Conservation (phyloP, 1,140 invertebrate genomes). For the Drosophila nannoptera region DNA sequence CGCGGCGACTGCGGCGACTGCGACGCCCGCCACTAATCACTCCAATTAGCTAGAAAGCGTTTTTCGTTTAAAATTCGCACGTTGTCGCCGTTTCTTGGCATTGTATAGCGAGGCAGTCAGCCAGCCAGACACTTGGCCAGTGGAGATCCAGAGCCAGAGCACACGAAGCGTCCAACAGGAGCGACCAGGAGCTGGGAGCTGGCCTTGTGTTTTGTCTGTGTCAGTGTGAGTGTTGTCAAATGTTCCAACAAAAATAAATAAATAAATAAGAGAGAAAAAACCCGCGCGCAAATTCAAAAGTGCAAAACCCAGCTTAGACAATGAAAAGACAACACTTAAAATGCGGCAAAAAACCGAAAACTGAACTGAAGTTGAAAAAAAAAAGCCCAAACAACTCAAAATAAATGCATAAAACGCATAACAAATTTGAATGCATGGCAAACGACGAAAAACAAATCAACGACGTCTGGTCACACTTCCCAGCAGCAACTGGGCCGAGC, state of each 20-base stretch:
- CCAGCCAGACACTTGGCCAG: constrained; percentile 51
- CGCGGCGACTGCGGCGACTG: constrained; percentile 26
- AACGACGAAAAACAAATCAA: constrained; percentile 13
- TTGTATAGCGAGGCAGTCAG: constrained; percentile 64
- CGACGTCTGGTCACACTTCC: constrained; percentile 6
- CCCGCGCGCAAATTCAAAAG: constrained; percentile 31
- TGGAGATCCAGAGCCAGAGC: background rate
- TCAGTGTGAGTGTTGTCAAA: constrained; percentile 2
- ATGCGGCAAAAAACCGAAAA: background rate
- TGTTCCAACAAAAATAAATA: background rate
- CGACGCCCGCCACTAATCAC: constrained; percentile 69
- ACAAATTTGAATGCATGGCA: constrained; percentile 47
- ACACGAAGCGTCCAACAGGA: background rate
- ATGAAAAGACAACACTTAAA: background rate
- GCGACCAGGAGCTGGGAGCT: background rate
- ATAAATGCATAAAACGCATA: constrained; percentile 24
- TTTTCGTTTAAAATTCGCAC: constrained; percentile 79
- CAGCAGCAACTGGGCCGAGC: background rate
- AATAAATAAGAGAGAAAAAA: background rate
- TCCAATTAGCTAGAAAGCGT: constrained; percentile 75
- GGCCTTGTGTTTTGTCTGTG: constrained; percentile 13
- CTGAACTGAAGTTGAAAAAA: constrained; percentile 1
- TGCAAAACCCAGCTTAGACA: background rate
- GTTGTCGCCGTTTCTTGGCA: constrained; percentile 78
- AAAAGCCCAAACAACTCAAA: constrained; percentile 12